Base-by-base conservation (phyloP, 2,113 vertebrate species). In the Xenopus tropicalis region DNA sequence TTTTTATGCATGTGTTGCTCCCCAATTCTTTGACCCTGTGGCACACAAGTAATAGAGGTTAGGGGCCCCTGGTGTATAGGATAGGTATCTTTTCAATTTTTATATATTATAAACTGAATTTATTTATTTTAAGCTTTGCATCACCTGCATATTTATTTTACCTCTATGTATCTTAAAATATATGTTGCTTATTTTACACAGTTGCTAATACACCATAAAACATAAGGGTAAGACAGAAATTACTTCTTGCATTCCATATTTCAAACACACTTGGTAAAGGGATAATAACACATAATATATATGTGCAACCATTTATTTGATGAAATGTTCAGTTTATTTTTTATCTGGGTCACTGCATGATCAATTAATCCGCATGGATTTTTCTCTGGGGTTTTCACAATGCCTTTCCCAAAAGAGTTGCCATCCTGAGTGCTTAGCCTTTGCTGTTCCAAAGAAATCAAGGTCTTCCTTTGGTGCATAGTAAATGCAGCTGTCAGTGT, bases 321-420 rank as follows among this genome's bases (percentile, higher is more conserved):
- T 22, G 52, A 57, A 65, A 24, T 64, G 48, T 72, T 46, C 21
- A 72, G 4, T 63, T 63, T 72, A 48, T 56, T 61, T 14, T 72
- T 42, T 72, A 64, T 72, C 25, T 72, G 71, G 61, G 61, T 72
- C 71, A 65, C 59, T n/a, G 51, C 61, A 44, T 72, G 71, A 65
- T 72, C 61, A 57, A 56, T 65, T 65, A 42, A 72, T 72, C 61
- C 25, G 52, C 51, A 65, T 65, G 61, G 61, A 42, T 72, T 63
- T 63, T 48, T 72, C 70, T 65, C 48, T 64, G 43, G 70, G 70
- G 61, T 72, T 48, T 62, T 71, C 24, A 42, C 43, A 48, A 51
- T 56, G 44, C 44, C 22, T 57, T 66, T 57, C 22, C 51, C 61
- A 44, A 37, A 11, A 56, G 16, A 72, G n/a, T 43, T 65, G 61